Conservation (phyloP, 2,797 vertebrate genomes). For the Lithobates sylvaticus region DNA sequence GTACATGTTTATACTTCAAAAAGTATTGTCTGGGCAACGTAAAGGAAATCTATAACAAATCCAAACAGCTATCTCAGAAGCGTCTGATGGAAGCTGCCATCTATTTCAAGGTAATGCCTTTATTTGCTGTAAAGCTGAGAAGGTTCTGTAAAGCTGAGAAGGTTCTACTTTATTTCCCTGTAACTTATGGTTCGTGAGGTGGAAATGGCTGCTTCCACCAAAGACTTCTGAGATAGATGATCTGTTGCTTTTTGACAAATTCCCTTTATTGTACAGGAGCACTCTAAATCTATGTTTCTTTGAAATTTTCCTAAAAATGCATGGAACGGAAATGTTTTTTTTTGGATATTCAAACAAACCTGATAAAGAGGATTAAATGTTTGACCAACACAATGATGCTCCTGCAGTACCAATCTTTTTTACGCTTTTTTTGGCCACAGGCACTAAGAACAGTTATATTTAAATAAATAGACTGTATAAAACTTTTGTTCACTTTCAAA, state of each 20-base stretch:
- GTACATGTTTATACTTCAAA: conserved; percentile 1
- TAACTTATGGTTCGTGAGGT: no score
- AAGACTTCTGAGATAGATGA: no score
- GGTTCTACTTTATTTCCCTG: no score
- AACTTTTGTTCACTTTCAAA: conserved; percentile 32
- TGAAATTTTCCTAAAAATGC: conserved; percentile 13
- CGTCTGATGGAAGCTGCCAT: no score
- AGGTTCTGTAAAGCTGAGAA: no score
- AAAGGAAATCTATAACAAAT: not conserved
- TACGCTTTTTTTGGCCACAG: conserved; percentile 57
- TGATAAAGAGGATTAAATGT: conserved; percentile 21
- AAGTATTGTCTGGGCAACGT: conserved; percentile 5
- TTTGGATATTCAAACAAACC: conserved; percentile 36
- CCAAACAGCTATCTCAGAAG: no score
- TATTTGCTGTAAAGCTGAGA: no score
- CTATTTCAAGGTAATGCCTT: no score
- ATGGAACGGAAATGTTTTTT: conserved; percentile 15
- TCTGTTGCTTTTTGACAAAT: no score
- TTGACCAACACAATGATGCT: not conserved
- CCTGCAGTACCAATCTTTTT: conserved; percentile 28
- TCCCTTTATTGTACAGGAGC: not conserved
- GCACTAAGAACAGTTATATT: conserved; percentile 54
- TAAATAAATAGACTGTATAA: conserved; percentile 58
- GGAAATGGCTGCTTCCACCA: no score
- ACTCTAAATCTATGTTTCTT: not conserved